phyloP scores from a whole-genome alignment of 2,888 invertebrate genomes.

The Caradrina clavipalpis region DNA sequence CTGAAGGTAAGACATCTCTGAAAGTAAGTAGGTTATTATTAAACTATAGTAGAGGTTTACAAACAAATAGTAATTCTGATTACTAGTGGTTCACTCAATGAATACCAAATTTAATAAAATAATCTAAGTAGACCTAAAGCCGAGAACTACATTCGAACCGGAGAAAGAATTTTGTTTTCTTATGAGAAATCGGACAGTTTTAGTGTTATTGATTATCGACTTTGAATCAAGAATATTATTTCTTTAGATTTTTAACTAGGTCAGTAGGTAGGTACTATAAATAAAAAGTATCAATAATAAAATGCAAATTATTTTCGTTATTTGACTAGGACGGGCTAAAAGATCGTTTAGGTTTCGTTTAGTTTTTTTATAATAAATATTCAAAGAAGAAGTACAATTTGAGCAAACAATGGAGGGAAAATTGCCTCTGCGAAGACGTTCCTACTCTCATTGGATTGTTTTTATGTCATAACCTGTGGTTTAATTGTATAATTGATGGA shows the following conservation, averaged over 20 bases:
- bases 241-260: background rate
- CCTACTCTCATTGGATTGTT: slow-evolving; percentile 55
- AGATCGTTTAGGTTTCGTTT: slow-evolving; percentile 39
- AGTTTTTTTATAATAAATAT: slow-evolving; percentile 19
- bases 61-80: background rate
- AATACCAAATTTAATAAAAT: background rate
- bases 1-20: slow-evolving; percentile 95
- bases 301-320: background rate
- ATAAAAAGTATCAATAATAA: background rate
- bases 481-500: slow-evolving; percentile 72
- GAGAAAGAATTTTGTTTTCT: background rate
- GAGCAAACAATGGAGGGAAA: slow-evolving; percentile 70
- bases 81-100: background rate
- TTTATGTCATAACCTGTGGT: slow-evolving; percentile 64
- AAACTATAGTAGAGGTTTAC: background rate
- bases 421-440: slow-evolving; percentile 48
- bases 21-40: slow-evolving; percentile 14
- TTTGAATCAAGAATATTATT: background rate
- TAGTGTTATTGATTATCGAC: too few relatives aligned
- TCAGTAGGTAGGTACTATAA: background rate
- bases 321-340: slow-evolving; percentile 10
- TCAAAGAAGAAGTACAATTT: slow-evolving; percentile 30
- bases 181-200: too few relatives aligned
- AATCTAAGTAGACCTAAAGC: background rate
- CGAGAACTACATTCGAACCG: background rate